phyloP scores from a whole-genome alignment of 2,113 vertebrate species.

The Nycticebus coucang region DNA sequence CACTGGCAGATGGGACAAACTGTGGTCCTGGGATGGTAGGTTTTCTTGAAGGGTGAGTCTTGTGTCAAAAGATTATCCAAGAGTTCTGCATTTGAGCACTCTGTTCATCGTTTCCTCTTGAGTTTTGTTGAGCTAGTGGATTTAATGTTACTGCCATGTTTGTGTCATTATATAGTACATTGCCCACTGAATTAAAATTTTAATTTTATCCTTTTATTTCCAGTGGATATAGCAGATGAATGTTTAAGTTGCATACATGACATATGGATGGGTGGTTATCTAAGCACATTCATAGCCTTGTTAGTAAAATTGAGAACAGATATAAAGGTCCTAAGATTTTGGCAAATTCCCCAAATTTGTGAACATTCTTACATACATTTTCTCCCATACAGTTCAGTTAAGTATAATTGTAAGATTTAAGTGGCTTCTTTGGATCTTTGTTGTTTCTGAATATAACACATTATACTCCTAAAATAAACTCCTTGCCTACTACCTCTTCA shows the following conservation, averaged over 20 bases:
- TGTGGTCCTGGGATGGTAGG: slow-evolving; percentile 97
- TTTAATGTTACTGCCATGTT: background rate
- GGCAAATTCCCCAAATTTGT: background rate
- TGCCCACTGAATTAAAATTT: background rate
- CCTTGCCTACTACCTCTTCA: background rate
- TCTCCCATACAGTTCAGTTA: background rate
- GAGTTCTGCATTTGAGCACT: background rate
- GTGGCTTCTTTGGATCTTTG: background rate
- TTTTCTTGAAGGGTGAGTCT: slow-evolving; percentile 69
- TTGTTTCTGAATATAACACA: background rate
- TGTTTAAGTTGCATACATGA: background rate
- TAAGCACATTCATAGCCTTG: background rate
- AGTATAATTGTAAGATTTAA: background rate
- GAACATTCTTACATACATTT: background rate
- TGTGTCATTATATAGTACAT: background rate
- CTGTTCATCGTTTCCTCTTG: background rate
- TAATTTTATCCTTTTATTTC: background rate
- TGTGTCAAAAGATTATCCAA: background rate
- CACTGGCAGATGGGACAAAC: slow-evolving; percentile 94
- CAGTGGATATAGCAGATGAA: background rate
- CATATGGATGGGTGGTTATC: background rate
- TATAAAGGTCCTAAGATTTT: background rate
- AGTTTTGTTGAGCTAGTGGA: background rate
- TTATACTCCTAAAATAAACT: background rate
- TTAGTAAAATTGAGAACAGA: background rate